Conservation (phyloP, 2,113 vertebrate genomes). For the Nestor notabilis region DNA sequence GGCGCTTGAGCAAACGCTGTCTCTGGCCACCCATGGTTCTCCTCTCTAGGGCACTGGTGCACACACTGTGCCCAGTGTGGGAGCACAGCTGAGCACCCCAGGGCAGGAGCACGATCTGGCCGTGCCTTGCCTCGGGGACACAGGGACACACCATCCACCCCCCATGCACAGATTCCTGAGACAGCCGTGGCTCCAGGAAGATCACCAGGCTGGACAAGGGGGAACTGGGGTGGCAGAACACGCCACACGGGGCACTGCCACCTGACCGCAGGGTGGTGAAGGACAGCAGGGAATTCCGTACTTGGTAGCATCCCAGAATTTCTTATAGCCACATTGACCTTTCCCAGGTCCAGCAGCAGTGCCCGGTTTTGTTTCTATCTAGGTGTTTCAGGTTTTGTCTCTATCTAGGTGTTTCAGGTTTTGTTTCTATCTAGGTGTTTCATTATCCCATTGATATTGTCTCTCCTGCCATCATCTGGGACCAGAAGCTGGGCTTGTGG, state of each 20-base stretch:
- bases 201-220: not conserved
- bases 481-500: not conserved
- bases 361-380: not conserved
- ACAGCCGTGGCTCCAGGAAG: not conserved
- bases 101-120: not conserved
- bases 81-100: not conserved
- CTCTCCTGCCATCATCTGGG: not conserved
- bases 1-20: not conserved
- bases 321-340: not conserved
- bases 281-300: not conserved
- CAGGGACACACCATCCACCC: not conserved
- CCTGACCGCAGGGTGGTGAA: accelerated
- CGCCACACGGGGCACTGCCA: not conserved
- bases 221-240: not conserved
- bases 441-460: not conserved
- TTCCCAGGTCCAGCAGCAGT: not conserved
- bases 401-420: not conserved
- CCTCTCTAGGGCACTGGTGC: not conserved
- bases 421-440: not conserved
- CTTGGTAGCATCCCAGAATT: not conserved
- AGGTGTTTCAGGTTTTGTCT: not conserved
- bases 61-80: not conserved
- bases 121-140: accelerated
- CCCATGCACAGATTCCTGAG: not conserved
- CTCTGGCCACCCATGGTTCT: accelerated